A percentile compares a stretch with the other conserved stretches of the same genome.
phyloP scores from a whole-genome alignment of 2,113 vertebrate species.

The Nettapus auritus region DNA sequence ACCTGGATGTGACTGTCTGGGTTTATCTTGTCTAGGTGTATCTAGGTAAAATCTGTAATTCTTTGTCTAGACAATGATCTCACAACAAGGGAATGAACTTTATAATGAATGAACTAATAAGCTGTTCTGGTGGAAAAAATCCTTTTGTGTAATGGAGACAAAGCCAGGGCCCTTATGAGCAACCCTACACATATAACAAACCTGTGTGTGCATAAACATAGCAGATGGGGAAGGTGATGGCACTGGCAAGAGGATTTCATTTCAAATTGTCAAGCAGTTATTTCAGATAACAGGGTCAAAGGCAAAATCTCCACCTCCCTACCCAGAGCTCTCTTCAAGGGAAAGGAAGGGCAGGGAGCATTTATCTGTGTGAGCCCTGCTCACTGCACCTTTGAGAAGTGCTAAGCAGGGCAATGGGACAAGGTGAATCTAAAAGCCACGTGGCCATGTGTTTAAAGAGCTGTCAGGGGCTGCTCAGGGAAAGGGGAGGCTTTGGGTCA shows the following conservation, averaged over 20 bases:
- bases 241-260: background rate
- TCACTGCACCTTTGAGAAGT: background rate
- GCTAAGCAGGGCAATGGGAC: background rate
- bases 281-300: background rate
- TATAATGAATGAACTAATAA: conserved; percentile 57
- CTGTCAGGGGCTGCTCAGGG: background rate
- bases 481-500: background rate
- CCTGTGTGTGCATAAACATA: background rate
- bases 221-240: background rate
- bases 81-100: conserved; percentile 44
- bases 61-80: conserved; percentile 68
- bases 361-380: background rate
- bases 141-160: conserved; percentile 38
- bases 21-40: background rate
- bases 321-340: rapidly evolving
- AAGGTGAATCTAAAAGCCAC: background rate
- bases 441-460: rapidly evolving
- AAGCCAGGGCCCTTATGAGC: conserved; percentile 22
- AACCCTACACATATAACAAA: conserved; percentile 53
- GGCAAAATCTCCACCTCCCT: background rate
- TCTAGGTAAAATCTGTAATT: conserved; percentile 49
- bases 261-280: background rate
- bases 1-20: background rate
- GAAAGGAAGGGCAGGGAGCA: rapidly evolving
- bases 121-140: conserved; percentile 10